phyloP scores from a whole-genome alignment of 2,113 vertebrate species.

The Amia ocellicauda region DNA sequence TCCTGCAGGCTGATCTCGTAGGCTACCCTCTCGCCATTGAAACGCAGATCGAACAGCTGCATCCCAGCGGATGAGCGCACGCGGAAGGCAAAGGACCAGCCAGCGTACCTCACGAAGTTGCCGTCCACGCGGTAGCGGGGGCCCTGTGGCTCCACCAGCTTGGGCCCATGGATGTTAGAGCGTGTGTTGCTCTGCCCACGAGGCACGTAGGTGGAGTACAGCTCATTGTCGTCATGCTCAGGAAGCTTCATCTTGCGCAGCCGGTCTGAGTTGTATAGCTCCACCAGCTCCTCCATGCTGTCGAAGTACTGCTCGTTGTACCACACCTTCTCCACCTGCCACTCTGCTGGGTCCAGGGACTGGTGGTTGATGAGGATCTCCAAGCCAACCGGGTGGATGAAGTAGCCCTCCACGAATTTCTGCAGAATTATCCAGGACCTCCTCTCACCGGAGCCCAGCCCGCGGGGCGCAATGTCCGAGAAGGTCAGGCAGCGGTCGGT shows the following conservation, averaged over 20 bases:
- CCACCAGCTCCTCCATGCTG: slow-evolving; percentile 67
- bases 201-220: slow-evolving; percentile 76
- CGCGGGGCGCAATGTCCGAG: slow-evolving; percentile 76
- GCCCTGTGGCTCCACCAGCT: slow-evolving; percentile 73
- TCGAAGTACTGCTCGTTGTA: slow-evolving; percentile 78
- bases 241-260: slow-evolving; percentile 53
- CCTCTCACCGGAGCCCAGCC: slow-evolving; percentile 73
- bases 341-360: slow-evolving; percentile 58
- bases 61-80: slow-evolving; percentile 77
- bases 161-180: slow-evolving; percentile 57
- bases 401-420: slow-evolving; percentile 76
- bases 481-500: slow-evolving; percentile 68
- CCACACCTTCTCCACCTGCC: slow-evolving; percentile 76
- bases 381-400: slow-evolving; percentile 83
- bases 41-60: slow-evolving; percentile 81
- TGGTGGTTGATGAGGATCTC: slow-evolving; percentile 80
- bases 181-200: slow-evolving; percentile 63
- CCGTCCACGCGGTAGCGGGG: slow-evolving; percentile 63
- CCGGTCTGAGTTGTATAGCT: slow-evolving; percentile 53
- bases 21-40: slow-evolving; percentile 74
- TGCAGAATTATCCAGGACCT: slow-evolving; percentile 81
- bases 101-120: slow-evolving; percentile 74
- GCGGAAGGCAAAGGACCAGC: slow-evolving; percentile 83
- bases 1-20: slow-evolving; percentile 89
- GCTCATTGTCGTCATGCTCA: slow-evolving; percentile 31